Evolutionary conservation across 2,797 vertebrate genomes (phyloP).

Genomic region (Brachymystax lenok): DNA sequence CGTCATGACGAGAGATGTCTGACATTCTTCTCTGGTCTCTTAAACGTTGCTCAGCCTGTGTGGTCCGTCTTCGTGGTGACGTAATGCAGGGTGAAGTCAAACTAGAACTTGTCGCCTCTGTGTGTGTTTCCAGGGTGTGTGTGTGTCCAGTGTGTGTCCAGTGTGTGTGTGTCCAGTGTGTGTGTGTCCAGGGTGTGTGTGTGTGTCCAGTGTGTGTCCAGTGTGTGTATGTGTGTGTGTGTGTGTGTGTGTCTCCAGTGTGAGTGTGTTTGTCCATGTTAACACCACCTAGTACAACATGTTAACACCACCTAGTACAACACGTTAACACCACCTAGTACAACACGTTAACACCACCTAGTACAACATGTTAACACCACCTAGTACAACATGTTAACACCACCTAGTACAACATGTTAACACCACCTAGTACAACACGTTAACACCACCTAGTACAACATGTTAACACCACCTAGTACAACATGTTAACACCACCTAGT

Average conservation of each 20-base stretch:
- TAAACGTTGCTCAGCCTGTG: constrained; percentile 57
- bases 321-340: too few species aligned
- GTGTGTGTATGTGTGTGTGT: background rate
- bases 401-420: too few species aligned
- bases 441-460: too few species aligned
- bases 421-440: too few species aligned
- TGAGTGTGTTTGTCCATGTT: constrained; percentile 9
- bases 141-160: constrained; percentile 17
- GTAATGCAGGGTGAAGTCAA: constrained; percentile 36
- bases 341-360: too few species aligned
- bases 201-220: constrained; percentile 13
- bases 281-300: too few species aligned
- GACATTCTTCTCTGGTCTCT: constrained; percentile 56
- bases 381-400: too few species aligned
- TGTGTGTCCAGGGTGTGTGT: constrained; percentile 9
- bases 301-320: too few species aligned
- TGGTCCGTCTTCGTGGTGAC: constrained; percentile 59
- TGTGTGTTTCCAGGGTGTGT: constrained; percentile 22
- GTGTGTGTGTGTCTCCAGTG: constrained; percentile 22
- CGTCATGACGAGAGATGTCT: constrained; percentile 59
- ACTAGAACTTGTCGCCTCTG: constrained; percentile 39
- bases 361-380: too few species aligned
- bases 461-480: too few species aligned
- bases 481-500: too few species aligned
- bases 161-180: background rate